A percentile compares a stretch with the other conserved stretches of the same genome.
Evolutionary conservation across 2,113 vertebrate species (phyloP).

Genomic region (Heliornis fulica): DNA sequence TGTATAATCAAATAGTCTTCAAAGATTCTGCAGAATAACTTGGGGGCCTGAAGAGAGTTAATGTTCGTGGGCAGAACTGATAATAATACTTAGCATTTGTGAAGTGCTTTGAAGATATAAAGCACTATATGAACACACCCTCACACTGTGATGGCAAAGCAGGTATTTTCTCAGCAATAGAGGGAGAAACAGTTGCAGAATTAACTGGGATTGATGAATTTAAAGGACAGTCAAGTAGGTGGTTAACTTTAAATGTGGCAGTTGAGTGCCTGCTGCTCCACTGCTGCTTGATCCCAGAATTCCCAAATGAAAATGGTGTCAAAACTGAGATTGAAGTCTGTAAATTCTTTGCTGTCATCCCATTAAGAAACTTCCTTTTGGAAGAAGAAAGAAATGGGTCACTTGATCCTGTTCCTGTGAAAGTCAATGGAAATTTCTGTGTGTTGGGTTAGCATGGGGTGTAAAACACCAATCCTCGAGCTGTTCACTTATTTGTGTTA

Average conservation of each 20-base stretch:
- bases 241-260: not conserved
- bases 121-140: not conserved
- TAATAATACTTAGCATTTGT: not conserved
- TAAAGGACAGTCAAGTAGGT: not conserved
- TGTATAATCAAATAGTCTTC: conserved; percentile 66
- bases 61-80: not conserved
- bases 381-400: not conserved
- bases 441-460: no score
- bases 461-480: not conserved
- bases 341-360: not conserved
- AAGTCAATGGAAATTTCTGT: not conserved
- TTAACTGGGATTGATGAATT: not conserved
- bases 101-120: not conserved
- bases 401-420: not conserved
- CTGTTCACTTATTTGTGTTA: not conserved
- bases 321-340: not conserved
- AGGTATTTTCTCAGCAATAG: not conserved
- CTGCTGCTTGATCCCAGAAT: not conserved
- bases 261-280: not conserved
- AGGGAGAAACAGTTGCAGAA: not conserved
- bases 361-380: not conserved
- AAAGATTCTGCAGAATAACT: conserved; percentile 43
- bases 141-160: not conserved
- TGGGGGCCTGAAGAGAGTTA: conserved; percentile 36
- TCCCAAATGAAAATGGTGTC: not conserved